Percentiles rank a stretch among this genome's conserved stretches.
Conservation (phyloP, 2,888 invertebrate genomes). For the Notocelia uddmanniana region DNA sequence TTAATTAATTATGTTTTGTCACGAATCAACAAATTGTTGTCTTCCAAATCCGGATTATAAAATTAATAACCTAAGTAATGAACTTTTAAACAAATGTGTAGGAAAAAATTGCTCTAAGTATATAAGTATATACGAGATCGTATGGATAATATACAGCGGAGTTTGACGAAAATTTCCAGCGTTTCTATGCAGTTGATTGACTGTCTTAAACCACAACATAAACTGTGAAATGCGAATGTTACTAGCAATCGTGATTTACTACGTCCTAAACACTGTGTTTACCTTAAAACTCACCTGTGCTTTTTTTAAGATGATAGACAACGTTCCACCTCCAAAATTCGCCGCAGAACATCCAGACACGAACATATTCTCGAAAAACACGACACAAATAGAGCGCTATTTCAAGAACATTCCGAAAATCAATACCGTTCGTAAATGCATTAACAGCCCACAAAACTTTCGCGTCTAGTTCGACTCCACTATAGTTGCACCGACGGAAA, state of each 20-base stretch:
- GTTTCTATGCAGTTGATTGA: not conserved
- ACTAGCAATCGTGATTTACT: constrained; percentile 10
- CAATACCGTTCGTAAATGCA: constrained; percentile 32
- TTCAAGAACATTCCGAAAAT: constrained; percentile 36
- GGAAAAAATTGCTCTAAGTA: too few relatives aligned
- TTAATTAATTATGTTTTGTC: too few relatives aligned
- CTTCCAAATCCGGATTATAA: too few relatives aligned
- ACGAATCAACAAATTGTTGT: too few relatives aligned
- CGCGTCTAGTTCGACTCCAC: constrained; percentile 10
- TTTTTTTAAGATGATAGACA: constrained; percentile 74
- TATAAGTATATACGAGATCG: too few relatives aligned
- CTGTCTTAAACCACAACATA: not conserved
- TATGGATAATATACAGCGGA: too few relatives aligned
- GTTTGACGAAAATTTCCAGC: too few relatives aligned
- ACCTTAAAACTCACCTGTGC: constrained; percentile 54
- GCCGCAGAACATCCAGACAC: constrained; percentile 66
- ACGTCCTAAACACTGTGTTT: constrained; percentile 12
- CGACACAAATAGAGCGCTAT: constrained; percentile 34
- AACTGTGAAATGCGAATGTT: not conserved
- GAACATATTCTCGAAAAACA: constrained; percentile 63
- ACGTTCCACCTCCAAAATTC: constrained; percentile 66
- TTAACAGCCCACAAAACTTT: constrained; percentile 9
- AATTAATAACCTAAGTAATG: too few relatives aligned
- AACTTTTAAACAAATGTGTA: too few relatives aligned
- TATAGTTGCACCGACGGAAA: constrained; percentile 34